Conservation (phyloP, 2,113 vertebrate genomes). For the Phodopus roborovskii region DNA sequence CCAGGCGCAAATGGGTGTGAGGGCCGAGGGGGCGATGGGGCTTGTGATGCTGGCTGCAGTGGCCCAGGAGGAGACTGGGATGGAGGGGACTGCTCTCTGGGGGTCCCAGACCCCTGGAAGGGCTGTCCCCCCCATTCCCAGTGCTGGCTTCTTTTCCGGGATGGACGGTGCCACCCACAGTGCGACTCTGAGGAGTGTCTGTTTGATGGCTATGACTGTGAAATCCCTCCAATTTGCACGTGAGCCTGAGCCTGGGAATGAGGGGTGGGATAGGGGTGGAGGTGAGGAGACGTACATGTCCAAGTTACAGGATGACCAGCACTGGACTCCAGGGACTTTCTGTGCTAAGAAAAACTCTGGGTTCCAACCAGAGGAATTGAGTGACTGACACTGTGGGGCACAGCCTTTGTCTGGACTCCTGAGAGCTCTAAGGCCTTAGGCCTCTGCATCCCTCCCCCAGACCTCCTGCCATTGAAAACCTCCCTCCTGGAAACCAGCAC, state of each 20-base stretch:
- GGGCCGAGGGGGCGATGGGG: constrained; percentile 68
- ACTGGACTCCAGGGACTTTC: not conserved
- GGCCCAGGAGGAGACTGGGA: constrained; percentile 78
- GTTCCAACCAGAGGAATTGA: not conserved
- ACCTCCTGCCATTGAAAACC: not conserved
- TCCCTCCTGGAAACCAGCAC: not conserved
- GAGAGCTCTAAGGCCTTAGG: not conserved
- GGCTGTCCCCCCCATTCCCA: constrained; percentile 84
- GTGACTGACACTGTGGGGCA: not conserved
- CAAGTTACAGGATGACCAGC: not conserved
- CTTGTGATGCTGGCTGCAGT: constrained; percentile 78
- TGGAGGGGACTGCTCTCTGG: constrained; percentile 82
- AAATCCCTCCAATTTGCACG: constrained; percentile 87
- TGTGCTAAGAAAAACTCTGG: not conserved
- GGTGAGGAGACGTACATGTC: not conserved
- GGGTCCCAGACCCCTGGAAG: constrained; percentile 88
- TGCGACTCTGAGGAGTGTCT: constrained; percentile 89
- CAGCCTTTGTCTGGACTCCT: not conserved
- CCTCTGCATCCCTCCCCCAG: not conserved
- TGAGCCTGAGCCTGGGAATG: constrained; percentile 78
- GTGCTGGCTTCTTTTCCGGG: constrained; percentile 89
- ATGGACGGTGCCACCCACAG: constrained; percentile 88
- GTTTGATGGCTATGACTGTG: constrained; percentile 92
- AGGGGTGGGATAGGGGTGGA: not conserved
- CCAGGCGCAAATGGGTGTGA: constrained; percentile 74